Conservation (phyloP, 2,888 invertebrate species). For the Sarcophaga rosellei region DNA sequence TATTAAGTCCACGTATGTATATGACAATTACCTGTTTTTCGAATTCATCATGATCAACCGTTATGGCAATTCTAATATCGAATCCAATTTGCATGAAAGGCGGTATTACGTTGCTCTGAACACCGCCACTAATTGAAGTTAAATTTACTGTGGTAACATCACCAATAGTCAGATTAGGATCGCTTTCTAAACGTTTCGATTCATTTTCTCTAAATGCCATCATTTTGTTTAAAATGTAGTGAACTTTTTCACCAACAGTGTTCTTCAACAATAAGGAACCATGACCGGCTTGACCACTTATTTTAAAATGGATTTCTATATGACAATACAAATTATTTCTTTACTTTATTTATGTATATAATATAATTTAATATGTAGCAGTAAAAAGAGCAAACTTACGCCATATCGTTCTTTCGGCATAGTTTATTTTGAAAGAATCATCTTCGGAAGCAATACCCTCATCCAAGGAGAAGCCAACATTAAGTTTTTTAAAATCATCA, state of each 20-base stretch:
- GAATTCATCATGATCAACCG: constrained; percentile 83
- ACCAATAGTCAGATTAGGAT: constrained; percentile 84
- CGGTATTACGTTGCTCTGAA: constrained; percentile 92
- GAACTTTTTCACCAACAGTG: constrained; percentile 89
- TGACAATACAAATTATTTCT: not conserved
- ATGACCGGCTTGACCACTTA: constrained; percentile 88
- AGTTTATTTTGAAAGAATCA: constrained; percentile 85
- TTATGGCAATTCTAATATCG: constrained; percentile 85
- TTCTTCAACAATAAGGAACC: constrained; percentile 87
- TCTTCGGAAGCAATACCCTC: constrained; percentile 89
- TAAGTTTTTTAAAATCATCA: constrained; percentile 86
- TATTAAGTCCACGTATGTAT: not conserved
- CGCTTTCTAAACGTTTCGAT: constrained; percentile 82
- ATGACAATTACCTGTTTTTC: constrained; percentile 83
- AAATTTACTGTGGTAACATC: constrained; percentile 90
- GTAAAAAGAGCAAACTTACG: constrained; percentile 83
- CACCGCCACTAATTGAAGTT: constrained; percentile 87
- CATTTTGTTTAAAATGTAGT: constrained; percentile 85
- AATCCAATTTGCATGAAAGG: constrained; percentile 85
- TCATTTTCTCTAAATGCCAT: constrained; percentile 85
- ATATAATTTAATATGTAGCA: not conserved
- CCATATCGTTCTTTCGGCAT: constrained; percentile 87
- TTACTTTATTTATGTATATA: not conserved
- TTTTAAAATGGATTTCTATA: constrained; percentile 85
- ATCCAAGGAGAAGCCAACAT: constrained; percentile 90